Evolutionary conservation across 2,888 invertebrate genomes (phyloP), one percentile per base, ranked within the genome.

Genomic region (Bursaphelenchus okinawaensis): DNA sequence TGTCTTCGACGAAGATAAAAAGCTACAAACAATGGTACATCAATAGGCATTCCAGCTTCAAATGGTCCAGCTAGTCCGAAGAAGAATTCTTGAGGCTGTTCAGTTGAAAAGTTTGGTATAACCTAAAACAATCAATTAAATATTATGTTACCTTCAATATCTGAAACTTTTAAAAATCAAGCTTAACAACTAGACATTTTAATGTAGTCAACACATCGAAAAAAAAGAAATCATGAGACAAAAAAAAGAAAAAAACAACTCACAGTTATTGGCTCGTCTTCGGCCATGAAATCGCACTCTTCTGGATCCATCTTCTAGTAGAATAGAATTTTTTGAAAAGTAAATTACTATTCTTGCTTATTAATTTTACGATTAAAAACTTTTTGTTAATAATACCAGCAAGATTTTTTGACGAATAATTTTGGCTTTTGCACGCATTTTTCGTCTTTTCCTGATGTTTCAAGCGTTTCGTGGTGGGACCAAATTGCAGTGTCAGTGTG

Each of bases 1-100:
- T 92, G 91, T 84, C 92, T 89, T 80, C 91, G 91, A 81, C 91
- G 90, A 55, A 98, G 85, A 86, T 90, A 90, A 51, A 95, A 86
- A 19, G 92, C 98, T 67, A 96, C 84, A 98, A 98, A 98, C 8
- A 98, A 85, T 0, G 98, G 98, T 12, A 82, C 70, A 6, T 60
- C 26, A 20, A 68, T 51, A 9, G 76, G 74, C n/a, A 76, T 63
- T 9, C 78, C 77, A 7, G 81, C 81, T 52, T 81, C 79, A 56
- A 81, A 80, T 4, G 78, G 77, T 7, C 78, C 80, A 16, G 77
- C 63, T 27, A 76, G 75, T 2, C 79, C 81, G 52, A 69, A 69
- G 26, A 82, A 70, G 60, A 82, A 57, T 40, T 70, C 67, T 22
- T 78, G 64, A 7, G 59, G 65, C 12, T 68, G 66, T 23, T 73